Percentiles rank a stretch among this genome's conserved stretches.
Conservation (phyloP, 2,113 vertebrate species). For the Cichladusa arquata region DNA sequence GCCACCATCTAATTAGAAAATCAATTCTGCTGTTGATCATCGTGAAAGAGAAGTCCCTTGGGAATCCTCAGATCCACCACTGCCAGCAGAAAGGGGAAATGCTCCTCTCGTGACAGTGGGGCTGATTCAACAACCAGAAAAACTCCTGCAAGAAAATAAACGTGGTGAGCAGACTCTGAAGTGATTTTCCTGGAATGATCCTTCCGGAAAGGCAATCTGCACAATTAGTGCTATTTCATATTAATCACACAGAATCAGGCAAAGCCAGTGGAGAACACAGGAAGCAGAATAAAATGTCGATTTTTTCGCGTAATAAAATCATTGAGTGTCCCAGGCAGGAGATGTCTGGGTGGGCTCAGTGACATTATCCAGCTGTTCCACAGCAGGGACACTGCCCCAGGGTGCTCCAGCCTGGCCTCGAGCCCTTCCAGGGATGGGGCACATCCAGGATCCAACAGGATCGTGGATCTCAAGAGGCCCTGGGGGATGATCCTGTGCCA, state of each 20-base stretch:
- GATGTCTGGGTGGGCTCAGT: neutral
- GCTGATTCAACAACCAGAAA: neutral
- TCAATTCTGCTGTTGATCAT: neutral
- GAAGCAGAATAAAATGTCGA: neutral
- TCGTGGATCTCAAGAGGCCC: neutral
- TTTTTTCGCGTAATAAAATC: neutral
- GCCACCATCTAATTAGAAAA: neutral
- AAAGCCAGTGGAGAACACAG: neutral
- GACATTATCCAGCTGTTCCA: neutral
- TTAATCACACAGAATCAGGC: neutral
- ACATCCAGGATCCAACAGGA: neutral
- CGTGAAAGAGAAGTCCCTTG: neutral
- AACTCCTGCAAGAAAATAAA: neutral
- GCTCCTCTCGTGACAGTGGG: neutral
- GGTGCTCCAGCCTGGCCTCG: neutral
- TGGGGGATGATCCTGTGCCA: neutral
- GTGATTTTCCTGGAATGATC: neutral
- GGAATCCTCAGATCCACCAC: rapidly evolving
- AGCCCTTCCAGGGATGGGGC: neutral
- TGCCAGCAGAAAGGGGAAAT: neutral
- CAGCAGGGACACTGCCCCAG: neutral
- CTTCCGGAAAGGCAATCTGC: constrained; percentile 1
- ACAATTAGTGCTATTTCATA: neutral
- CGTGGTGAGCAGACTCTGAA: neutral
- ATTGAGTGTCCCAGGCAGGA: neutral